Evolutionary conservation across 64 coral and sea anemone species (phyloP).

Genomic region (Platygyra sinensis): DNA sequence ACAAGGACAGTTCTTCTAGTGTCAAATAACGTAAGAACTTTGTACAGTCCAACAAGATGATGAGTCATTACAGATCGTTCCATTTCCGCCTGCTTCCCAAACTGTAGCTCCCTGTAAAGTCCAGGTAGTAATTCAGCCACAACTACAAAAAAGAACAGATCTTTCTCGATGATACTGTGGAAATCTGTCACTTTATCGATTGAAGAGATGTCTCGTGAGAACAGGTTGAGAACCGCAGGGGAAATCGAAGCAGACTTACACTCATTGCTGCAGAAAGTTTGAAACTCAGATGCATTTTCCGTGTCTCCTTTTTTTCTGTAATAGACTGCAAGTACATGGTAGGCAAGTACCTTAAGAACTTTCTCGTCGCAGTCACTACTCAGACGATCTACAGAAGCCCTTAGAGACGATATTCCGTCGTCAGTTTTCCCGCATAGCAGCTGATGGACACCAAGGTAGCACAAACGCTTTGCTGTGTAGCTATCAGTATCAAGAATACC

Average conservation of each 20-base stretch:
- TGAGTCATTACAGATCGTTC: neutral
- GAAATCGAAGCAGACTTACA: neutral
- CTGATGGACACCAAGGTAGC: neutral
- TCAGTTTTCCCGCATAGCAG: neutral
- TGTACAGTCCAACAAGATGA: neutral
- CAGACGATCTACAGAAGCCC: neutral
- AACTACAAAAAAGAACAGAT: conserved; percentile 1
- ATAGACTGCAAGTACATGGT: conserved; percentile 5
- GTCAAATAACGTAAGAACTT: neutral
- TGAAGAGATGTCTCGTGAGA: neutral
- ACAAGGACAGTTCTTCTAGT: neutral
- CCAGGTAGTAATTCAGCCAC: neutral
- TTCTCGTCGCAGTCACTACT: neutral
- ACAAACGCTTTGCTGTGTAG: neutral
- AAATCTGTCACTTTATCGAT: neutral
- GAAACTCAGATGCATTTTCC: neutral
- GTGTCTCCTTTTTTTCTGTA: neutral
- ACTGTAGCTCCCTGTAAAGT: neutral
- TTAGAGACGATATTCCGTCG: neutral
- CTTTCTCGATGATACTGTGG: neutral
- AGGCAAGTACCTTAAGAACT: neutral
- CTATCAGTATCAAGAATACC: no score
- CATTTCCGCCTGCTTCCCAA: neutral
- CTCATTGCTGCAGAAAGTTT: neutral
- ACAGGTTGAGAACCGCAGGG: neutral